Conservation (phyloP, 2,797 vertebrate species). For the Knipowitschia caucasica region DNA sequence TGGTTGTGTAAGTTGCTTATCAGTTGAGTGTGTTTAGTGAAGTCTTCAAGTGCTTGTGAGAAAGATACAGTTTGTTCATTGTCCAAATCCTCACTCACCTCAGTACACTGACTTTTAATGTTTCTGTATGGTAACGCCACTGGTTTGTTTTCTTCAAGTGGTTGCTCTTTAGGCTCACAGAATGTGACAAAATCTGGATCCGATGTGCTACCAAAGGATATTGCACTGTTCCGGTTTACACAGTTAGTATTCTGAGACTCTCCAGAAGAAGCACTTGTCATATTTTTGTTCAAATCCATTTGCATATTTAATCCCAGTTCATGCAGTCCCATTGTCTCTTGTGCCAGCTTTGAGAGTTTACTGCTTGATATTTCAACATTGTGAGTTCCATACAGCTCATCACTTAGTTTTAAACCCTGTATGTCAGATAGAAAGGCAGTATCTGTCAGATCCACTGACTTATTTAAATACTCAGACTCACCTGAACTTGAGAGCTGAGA, state of each 20-base stretch:
- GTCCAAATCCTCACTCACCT: constrained; percentile 60
- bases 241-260: constrained; percentile 38
- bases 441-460: constrained; percentile 61
- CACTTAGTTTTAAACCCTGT: constrained; percentile 79
- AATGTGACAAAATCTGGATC: constrained; percentile 65
- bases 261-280: constrained; percentile 35
- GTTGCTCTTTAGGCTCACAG: constrained; percentile 61
- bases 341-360: constrained; percentile 59
- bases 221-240: constrained; percentile 53
- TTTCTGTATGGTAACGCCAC: constrained; percentile 50
- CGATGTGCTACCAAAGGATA: constrained; percentile 50
- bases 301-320: constrained; percentile 62
- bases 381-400: constrained; percentile 80
- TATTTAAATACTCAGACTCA: constrained; percentile 75
- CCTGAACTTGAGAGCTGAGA: constrained; percentile 70
- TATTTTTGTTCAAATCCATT: constrained; percentile 49
- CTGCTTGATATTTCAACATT: constrained; percentile 78
- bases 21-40: constrained; percentile 85
- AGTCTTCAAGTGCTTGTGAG: constrained; percentile 91
- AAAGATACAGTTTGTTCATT: constrained; percentile 86
- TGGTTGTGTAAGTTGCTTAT: constrained; percentile 82
- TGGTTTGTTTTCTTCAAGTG: constrained; percentile 59
- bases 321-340: constrained; percentile 48
- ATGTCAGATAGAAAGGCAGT: constrained; percentile 70
- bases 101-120: constrained; percentile 42